Conservation (phyloP, 23 tunicate species). For the Halocynthia aurantium region DNA sequence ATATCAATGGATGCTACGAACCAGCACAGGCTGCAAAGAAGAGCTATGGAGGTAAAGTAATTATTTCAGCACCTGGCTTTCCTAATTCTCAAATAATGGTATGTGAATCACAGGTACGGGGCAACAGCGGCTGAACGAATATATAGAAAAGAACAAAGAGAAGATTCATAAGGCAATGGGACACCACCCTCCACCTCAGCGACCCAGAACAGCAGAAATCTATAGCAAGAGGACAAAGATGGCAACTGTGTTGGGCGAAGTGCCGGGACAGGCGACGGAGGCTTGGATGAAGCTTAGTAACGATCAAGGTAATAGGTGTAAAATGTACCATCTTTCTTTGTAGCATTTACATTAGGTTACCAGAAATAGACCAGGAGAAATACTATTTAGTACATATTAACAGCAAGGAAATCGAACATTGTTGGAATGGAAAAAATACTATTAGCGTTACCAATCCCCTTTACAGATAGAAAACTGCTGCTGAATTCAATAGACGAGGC, state of each 20-base stretch:
- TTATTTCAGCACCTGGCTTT: too few relatives aligned
- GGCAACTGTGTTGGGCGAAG: slow-evolving; percentile 40
- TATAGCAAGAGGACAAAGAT: background rate
- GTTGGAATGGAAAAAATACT: too few relatives aligned
- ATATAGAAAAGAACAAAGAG: background rate
- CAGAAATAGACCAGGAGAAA: too few relatives aligned
- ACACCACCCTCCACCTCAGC: background rate
- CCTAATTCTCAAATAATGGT: background rate
- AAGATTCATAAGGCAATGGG: slow-evolving; percentile 8
- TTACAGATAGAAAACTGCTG: too few relatives aligned
- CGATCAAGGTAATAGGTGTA: slow-evolving; percentile 28
- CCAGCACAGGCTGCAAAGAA: slow-evolving; percentile 28
- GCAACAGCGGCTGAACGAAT: background rate
- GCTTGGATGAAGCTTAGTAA: slow-evolving; percentile 76
- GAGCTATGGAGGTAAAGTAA: slow-evolving; percentile 28
- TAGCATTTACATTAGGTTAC: too few relatives aligned
- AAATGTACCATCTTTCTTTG: too few relatives aligned
- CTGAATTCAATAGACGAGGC: too few relatives aligned
- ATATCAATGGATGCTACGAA: slow-evolving; percentile 59
- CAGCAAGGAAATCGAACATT: too few relatives aligned
- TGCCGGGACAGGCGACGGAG: slow-evolving; percentile 71
- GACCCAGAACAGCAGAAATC: slow-evolving; percentile 11
- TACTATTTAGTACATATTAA: too few relatives aligned
- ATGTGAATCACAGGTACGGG: slow-evolving; percentile 1
- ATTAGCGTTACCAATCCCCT: too few relatives aligned